Conservation (phyloP, 2,888 invertebrate species). For the Anarsia innoxiella region DNA sequence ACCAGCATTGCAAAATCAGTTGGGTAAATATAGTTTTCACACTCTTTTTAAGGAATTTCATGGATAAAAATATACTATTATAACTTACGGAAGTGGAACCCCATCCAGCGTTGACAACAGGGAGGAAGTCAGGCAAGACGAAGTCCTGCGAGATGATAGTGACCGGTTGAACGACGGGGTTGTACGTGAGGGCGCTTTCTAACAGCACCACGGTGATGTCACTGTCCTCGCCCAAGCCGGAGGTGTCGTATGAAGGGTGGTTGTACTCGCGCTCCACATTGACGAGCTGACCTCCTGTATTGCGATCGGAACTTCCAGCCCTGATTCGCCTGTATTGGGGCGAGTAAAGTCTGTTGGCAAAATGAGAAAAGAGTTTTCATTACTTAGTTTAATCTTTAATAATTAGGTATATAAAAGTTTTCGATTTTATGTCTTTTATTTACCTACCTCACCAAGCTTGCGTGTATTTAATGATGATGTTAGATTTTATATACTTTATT, state of each 20-base stretch:
- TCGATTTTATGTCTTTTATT: too few species aligned
- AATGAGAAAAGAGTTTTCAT: too few species aligned
- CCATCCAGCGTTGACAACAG: constrained; percentile 31
- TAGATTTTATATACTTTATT: too few species aligned
- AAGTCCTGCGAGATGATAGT: constrained; percentile 18
- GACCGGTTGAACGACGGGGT: constrained; percentile 18
- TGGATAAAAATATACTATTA: too few species aligned
- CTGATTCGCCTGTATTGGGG: constrained; percentile 34
- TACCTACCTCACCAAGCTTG: too few species aligned
- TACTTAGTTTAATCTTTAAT: too few species aligned
- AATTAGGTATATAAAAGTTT: too few species aligned
- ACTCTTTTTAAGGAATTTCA: too few species aligned
- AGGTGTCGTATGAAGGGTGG: not conserved
- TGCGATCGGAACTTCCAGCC: constrained; percentile 38
- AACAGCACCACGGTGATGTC: constrained; percentile 41
- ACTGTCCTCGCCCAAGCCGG: too few species aligned
- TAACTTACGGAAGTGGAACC: constrained; percentile 28
- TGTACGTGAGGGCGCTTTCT: constrained; percentile 17
- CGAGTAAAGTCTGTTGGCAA: constrained; percentile 27
- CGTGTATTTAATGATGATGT: too few species aligned
- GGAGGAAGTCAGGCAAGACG: constrained; percentile 21
- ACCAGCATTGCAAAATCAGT: too few species aligned
- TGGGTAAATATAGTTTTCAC: too few species aligned
- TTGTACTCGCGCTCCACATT: constrained; percentile 9
- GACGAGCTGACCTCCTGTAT: constrained; percentile 33